Evolutionary conservation across 2,113 vertebrate genomes (phyloP).

Genomic region (Anolis sagrei): DNA sequence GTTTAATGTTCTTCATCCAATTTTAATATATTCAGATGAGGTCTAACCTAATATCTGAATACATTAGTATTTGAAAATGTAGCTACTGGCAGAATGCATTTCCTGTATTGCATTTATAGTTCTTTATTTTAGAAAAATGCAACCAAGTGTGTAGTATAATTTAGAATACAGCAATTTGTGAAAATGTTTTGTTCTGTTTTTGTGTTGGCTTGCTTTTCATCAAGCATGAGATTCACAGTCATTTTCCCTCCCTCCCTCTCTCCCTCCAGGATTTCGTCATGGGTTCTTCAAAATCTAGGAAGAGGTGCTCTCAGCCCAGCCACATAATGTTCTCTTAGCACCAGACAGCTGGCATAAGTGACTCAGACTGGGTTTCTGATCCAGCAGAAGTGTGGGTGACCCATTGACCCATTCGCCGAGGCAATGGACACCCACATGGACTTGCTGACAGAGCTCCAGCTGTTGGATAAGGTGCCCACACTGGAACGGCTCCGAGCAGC

Average conservation of each 20-base stretch:
- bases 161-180: not conserved
- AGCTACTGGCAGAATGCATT: not conserved
- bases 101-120: not conserved
- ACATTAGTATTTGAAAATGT: not conserved
- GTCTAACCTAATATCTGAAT: not conserved
- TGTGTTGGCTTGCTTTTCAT: not conserved
- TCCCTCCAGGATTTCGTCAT: constrained; percentile 62
- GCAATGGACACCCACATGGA: constrained; percentile 93
- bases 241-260: not conserved
- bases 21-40: not conserved
- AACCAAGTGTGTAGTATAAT: not conserved
- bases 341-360: not conserved
- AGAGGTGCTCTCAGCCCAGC: constrained; percentile 43
- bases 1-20: not conserved
- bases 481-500: constrained; percentile 92
- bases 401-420: not conserved
- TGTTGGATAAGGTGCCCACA: constrained; percentile 95
- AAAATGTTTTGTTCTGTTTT: not conserved
- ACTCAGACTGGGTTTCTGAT: constrained; percentile 16
- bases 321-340: constrained; percentile 65
- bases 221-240: not conserved
- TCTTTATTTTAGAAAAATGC: not conserved
- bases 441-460: constrained; percentile 93
- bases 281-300: constrained; percentile 25
- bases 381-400: constrained; percentile 35